phyloP scores from a whole-genome alignment of 2,797 vertebrate species.

The Parauchenoglanis punctatus region DNA sequence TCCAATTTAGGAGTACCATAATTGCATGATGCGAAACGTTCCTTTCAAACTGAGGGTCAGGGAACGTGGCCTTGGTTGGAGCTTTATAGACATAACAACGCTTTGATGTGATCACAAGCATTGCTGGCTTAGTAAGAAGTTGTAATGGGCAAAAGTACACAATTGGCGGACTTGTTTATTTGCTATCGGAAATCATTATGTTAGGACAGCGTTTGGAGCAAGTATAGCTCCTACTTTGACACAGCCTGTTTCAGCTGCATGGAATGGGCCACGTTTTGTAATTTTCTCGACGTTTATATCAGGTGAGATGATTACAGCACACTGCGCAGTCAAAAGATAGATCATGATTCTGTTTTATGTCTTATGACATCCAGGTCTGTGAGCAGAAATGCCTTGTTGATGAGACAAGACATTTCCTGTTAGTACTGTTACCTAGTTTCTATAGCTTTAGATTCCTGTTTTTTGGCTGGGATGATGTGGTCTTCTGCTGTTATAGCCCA shows the following conservation, averaged over 20 bases:
- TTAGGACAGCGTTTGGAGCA: constrained; percentile 36
- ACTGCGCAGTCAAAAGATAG: background rate
- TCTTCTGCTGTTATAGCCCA: background rate
- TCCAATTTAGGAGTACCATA: constrained; percentile 61
- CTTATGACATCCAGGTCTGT: background rate
- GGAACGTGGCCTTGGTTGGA: constrained; percentile 48
- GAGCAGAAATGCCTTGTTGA: background rate
- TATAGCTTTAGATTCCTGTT: background rate
- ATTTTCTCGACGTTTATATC: background rate
- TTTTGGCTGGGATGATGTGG: background rate
- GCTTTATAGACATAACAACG: constrained; percentile 40
- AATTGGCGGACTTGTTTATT: constrained; percentile 58
- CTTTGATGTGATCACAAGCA: constrained; percentile 51
- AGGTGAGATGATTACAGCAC: background rate
- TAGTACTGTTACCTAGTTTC: background rate
- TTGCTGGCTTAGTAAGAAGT: constrained; percentile 25
- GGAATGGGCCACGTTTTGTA: constrained; percentile 31
- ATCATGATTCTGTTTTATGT: background rate
- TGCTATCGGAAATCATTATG: constrained; percentile 69
- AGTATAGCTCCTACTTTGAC: constrained; percentile 9
- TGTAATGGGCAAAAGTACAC: constrained; percentile 43
- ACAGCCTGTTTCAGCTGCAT: constrained; percentile 26
- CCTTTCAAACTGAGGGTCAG: constrained; percentile 66
- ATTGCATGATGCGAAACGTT: constrained; percentile 74
- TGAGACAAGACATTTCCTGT: background rate